These are phyloP conservation scores for Rallus limicola DNA, from an alignment of 2,113 vertebrate species.

Conservation along the genomic window DNA sequence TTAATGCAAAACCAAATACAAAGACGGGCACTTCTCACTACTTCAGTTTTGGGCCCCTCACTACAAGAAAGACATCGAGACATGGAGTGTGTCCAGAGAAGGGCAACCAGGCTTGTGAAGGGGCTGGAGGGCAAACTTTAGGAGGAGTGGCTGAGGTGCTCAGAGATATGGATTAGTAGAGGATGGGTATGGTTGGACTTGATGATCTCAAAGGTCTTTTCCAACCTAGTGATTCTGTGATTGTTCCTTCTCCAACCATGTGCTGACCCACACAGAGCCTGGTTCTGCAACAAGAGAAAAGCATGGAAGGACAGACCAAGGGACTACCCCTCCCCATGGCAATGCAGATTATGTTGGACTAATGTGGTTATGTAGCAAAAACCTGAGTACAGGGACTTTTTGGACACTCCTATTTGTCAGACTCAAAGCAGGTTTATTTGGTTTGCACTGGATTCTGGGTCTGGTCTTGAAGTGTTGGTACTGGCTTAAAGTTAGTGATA, in stretches of 20 bases:
- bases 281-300: background rate
- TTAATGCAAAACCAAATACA: background rate
- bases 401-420: background rate
- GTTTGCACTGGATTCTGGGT: background rate
- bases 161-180: no score
- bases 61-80: no score
- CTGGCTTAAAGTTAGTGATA: background rate
- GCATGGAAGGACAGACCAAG: background rate
- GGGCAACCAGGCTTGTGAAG: no score
- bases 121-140: no score
- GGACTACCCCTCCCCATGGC: background rate
- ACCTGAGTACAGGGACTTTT: background rate
- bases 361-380: background rate
- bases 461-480: background rate
- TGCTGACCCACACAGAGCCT: background rate
- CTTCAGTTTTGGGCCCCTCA: no score
- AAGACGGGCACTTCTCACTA: background rate
- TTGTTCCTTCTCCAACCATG: fast-evolving
- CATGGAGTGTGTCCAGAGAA: no score
- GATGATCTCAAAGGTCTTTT: no score
- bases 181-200: no score
- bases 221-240: no score
- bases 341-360: background rate
- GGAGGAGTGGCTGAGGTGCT: no score
- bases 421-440: background rate